phyloP scores from a whole-genome alignment of 2,888 invertebrate species.

The Ormyrus rosae region DNA sequence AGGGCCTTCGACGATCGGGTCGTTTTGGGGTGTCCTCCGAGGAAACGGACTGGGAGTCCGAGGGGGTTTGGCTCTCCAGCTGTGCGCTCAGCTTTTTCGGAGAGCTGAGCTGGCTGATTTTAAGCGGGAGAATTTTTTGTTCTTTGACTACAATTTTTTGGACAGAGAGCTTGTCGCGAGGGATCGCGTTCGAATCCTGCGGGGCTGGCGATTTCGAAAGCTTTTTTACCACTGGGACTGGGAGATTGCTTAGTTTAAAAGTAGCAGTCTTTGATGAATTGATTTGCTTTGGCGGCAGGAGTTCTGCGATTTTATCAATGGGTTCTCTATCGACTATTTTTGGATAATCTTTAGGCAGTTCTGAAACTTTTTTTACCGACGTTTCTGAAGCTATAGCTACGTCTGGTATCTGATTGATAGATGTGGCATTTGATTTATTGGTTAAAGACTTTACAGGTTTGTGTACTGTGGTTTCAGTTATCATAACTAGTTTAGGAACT shows the following conservation, averaged over 20 bases:
- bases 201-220: neutral
- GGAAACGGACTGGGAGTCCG: neutral
- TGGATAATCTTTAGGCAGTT: too few species aligned
- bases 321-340: too few species aligned
- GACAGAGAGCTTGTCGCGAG: neutral
- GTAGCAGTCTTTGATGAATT: too few species aligned
- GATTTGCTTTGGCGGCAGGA: too few species aligned
- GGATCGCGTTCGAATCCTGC: neutral
- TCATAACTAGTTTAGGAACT: neutral
- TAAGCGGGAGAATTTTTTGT: constrained; percentile 20
- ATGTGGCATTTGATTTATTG: neutral
- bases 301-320: too few species aligned
- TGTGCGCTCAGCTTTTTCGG: constrained; percentile 34
- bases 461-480: neutral
- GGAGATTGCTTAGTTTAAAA: too few species aligned
- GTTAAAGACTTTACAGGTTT: neutral
- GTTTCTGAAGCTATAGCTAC: neutral
- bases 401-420: neutral
- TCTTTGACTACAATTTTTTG: constrained; percentile 24
- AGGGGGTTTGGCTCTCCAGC: neutral
- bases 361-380: too few species aligned
- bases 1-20: constrained; percentile 61
- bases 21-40: constrained; percentile 48
- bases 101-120: constrained; percentile 40
- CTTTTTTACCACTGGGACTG: neutral